Evolutionary conservation across 2,888 invertebrate genomes (phyloP).

Genomic region (Erebia aethiops): DNA sequence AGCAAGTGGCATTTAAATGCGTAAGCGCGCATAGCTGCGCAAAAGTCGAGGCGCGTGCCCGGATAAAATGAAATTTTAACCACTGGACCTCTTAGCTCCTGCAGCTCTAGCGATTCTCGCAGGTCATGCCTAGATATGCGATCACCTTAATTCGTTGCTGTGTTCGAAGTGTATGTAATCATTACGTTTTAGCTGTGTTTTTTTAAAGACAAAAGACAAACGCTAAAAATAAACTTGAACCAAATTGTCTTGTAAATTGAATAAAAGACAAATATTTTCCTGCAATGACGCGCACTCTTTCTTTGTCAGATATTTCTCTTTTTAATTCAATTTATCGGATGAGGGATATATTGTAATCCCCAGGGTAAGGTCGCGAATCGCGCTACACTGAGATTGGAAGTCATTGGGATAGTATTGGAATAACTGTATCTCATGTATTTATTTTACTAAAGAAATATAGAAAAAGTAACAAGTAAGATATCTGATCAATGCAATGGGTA

Average conservation of each 20-base stretch:
- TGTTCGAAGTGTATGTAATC: too few relatives aligned
- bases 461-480: too few relatives aligned
- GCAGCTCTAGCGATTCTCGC: background rate
- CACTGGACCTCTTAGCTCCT: background rate
- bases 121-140: background rate
- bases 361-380: slow-evolving; percentile 73
- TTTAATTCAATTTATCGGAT: slow-evolving; percentile 81
- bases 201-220: background rate
- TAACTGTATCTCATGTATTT: slow-evolving; percentile 63
- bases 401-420: slow-evolving; percentile 75
- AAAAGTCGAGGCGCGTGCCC: too few relatives aligned
- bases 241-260: slow-evolving; percentile 63
- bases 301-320: slow-evolving; percentile 78
- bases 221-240: slow-evolving; percentile 49
- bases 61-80: too few relatives aligned
- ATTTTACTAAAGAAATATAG: too few relatives aligned
- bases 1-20: too few relatives aligned
- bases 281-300: slow-evolving; percentile 62
- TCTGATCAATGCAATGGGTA: too few relatives aligned
- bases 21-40: too few relatives aligned
- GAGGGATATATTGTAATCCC: slow-evolving; percentile 76
- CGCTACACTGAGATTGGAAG: slow-evolving; percentile 78
- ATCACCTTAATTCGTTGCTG: background rate
- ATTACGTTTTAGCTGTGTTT: background rate
- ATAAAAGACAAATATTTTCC: slow-evolving; percentile 32